These are phyloP conservation scores for Beris morrisii DNA, from an alignment of 2,888 invertebrate genomes.

Conservation along the genomic window DNA sequence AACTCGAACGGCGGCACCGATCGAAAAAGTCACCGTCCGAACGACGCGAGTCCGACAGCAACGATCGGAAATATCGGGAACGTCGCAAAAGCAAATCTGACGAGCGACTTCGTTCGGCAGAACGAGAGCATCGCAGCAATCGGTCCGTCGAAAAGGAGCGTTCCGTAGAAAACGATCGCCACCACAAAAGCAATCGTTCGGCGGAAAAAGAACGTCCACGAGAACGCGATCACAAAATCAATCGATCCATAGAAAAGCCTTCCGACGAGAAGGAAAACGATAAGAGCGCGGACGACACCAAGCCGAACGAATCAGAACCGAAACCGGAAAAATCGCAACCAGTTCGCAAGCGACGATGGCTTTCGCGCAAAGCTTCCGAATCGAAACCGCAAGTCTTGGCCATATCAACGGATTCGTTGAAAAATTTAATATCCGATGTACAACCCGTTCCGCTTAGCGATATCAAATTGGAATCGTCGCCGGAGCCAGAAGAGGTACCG, in stretches of 20 bases:
- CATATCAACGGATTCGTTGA: constrained; percentile 74
- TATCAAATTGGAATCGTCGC: constrained; percentile 55
- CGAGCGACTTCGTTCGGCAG: constrained; percentile 1
- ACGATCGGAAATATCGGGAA: constrained; percentile 19
- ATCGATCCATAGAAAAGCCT: constrained; percentile 20
- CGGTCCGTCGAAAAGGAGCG: constrained; percentile 4
- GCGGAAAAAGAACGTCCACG: constrained; percentile 41
- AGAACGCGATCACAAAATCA: constrained; percentile 37
- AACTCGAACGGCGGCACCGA: neutral
- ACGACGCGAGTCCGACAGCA: constrained; percentile 1
- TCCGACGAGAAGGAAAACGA: constrained; percentile 42
- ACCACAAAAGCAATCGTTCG: constrained; percentile 15
- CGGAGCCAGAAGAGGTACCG: constrained; percentile 50
- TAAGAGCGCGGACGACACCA: constrained; percentile 45
- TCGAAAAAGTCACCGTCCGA: constrained; percentile 3
- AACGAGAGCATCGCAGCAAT: constrained; percentile 4
- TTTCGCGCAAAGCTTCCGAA: constrained; percentile 56
- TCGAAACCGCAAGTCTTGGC: constrained; percentile 66
- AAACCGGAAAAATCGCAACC: constrained; percentile 53
- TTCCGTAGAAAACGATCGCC: constrained; percentile 23
- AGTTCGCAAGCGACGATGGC: constrained; percentile 54
- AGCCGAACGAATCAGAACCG: neutral
- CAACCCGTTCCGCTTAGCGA: constrained; percentile 64
- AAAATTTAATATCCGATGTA: constrained; percentile 66
- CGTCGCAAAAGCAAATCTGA: constrained; percentile 16